Evolutionary conservation across 2,797 vertebrate species (phyloP).

Genomic region (Pseudotriccus pelzelni): DNA sequence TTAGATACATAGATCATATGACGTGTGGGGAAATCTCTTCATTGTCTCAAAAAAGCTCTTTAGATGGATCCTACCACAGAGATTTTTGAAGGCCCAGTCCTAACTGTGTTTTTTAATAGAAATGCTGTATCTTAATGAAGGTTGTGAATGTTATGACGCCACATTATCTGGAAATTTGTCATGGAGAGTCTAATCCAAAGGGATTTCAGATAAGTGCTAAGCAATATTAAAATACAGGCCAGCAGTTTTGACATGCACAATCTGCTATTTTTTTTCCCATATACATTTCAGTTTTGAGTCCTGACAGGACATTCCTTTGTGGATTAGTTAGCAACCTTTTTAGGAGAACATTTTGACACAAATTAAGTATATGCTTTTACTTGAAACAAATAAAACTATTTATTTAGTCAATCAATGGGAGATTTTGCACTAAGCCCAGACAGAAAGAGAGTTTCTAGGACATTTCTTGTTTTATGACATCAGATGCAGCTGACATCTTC

Average conservation of each 20-base stretch:
- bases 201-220: neutral
- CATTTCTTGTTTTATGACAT: constrained; percentile 48
- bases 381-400: neutral
- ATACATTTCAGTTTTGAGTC: neutral
- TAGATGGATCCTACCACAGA: neutral
- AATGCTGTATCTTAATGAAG: neutral
- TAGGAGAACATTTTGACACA: constrained; percentile 23
- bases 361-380: neutral
- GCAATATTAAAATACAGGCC: neutral
- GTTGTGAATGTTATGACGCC: neutral
- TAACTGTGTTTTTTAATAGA: neutral
- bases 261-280: neutral
- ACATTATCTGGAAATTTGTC: neutral
- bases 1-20: neutral
- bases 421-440: constrained; percentile 21
- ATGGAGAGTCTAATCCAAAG: neutral
- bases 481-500: constrained; percentile 36
- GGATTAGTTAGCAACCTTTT: neutral
- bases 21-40: neutral
- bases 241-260: neutral
- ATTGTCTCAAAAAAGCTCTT: neutral
- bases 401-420: constrained; percentile 26
- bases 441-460: constrained; percentile 28
- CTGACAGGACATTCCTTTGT: neutral
- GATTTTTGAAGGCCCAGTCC: neutral